A percentile compares a stretch with the other conserved stretches of the same genome.
Conservation (phyloP, 2,113 vertebrate genomes). For the Mixornis gularis region DNA sequence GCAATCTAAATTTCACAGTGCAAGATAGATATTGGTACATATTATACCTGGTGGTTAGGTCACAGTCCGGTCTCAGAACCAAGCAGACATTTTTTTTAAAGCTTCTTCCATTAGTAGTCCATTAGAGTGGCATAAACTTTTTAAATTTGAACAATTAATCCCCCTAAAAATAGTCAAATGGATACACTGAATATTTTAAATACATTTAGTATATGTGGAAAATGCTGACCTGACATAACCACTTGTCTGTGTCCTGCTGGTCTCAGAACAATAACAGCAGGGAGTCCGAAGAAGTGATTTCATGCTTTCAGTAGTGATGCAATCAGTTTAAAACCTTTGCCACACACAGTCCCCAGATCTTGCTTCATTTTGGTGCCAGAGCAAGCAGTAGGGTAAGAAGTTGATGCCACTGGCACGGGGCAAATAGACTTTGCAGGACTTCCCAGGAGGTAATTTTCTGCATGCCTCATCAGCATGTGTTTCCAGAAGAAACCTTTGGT, state of each 20-base stretch:
- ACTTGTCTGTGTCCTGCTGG: neutral
- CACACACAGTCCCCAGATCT: neutral
- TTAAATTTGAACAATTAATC: constrained; percentile 43
- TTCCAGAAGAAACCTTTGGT: neutral
- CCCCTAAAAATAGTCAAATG: constrained; percentile 44
- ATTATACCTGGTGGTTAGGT: constrained; percentile 43
- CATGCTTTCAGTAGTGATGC: neutral
- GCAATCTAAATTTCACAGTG: constrained; percentile 39
- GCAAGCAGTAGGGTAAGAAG: neutral
- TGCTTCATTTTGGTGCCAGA: neutral
- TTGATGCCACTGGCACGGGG: neutral
- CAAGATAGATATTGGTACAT: constrained; percentile 33
- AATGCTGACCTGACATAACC: constrained; percentile 32
- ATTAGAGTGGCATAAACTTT: constrained; percentile 55
- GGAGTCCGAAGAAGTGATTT: neutral
- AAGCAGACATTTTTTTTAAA: constrained; percentile 17
- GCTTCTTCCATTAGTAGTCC: constrained; percentile 53
- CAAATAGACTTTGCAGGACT: neutral
- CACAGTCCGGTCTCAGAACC: constrained; percentile 13
- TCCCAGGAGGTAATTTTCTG: neutral
- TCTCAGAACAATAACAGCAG: neutral
- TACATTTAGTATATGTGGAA: neutral
- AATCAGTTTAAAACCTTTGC: neutral
- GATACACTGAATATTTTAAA: constrained; percentile 26
- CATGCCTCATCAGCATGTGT: rapidly evolving